Conservation (phyloP, 2,888 invertebrate species). For the Eueremaeus valkanovi region DNA sequence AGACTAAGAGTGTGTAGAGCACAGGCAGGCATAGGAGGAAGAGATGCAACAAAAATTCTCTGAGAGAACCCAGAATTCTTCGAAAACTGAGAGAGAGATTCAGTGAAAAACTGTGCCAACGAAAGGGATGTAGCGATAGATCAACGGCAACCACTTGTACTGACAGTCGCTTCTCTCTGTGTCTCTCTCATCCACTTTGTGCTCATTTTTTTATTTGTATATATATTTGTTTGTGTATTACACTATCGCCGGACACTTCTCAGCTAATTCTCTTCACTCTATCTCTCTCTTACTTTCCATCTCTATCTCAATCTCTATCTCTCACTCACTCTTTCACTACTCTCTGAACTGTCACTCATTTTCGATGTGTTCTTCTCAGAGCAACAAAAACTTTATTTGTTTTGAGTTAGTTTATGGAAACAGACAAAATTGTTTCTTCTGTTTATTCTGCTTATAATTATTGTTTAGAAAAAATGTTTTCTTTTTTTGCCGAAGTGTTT, state of each 20-base stretch:
- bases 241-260: not conserved
- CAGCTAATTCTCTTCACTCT: too few relatives aligned
- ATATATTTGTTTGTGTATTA: not conserved
- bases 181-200: not conserved
- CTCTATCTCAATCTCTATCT: slow-evolving; percentile 11
- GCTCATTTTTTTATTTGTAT: not conserved
- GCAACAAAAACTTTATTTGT: too few relatives aligned
- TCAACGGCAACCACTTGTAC: not conserved
- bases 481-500: too few relatives aligned
- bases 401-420: too few relatives aligned
- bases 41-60: not conserved
- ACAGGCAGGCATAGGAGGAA: not conserved
- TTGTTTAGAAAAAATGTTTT: too few relatives aligned
- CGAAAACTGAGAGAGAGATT: not conserved
- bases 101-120: not conserved
- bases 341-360: not conserved
- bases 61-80: not conserved
- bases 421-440: too few relatives aligned
- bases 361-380: too few relatives aligned
- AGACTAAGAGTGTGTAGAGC: not conserved
- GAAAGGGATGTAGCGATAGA: not conserved
- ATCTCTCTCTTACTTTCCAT: not conserved
- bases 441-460: too few relatives aligned
- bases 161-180: not conserved
- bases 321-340: slow-evolving; percentile 12